These are phyloP conservation scores for Timema podura DNA, from an alignment of 2,888 invertebrate genomes.

Conservation along the genomic window DNA sequence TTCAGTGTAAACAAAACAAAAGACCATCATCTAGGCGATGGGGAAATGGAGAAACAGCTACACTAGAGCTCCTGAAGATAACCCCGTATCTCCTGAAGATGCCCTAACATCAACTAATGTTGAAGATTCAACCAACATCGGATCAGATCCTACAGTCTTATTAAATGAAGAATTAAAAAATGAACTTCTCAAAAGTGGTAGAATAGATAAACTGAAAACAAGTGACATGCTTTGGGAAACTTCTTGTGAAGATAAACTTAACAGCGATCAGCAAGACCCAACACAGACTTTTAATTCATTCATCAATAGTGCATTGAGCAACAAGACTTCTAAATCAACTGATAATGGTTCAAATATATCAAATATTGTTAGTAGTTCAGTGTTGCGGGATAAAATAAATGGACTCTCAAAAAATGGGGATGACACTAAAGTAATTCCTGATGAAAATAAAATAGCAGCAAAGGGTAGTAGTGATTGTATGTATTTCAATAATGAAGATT, in stretches of 20 bases:
- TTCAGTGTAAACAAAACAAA: background rate
- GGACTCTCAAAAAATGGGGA: too few species aligned
- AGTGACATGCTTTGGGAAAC: background rate
- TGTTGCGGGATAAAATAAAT: too few species aligned
- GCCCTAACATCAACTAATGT: background rate
- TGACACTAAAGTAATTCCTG: too few species aligned
- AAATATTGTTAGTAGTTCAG: too few species aligned
- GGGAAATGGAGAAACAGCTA: conserved; percentile 31
- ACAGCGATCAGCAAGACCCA: background rate
- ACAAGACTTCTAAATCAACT: too few species aligned
- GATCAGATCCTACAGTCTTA: conserved; percentile 11
- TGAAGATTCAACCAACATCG: background rate
- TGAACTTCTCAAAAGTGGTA: conserved; percentile 7
- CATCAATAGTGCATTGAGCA: too few species aligned
- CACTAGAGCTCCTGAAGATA: conserved; percentile 26
- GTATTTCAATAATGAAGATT: background rate
- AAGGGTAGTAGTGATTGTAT: background rate
- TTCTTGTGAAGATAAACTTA: background rate
- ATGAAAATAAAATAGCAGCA: too few species aligned
- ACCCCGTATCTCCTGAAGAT: conserved; percentile 22
- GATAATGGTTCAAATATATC: too few species aligned
- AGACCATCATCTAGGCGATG: conserved; percentile 22
- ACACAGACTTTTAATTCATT: too few species aligned
- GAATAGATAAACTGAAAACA: background rate
- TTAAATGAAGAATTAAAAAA: conserved; percentile 5